Evolutionary conservation across 2,888 invertebrate genomes (phyloP).

Genomic region (Argyresthia goedartella): DNA sequence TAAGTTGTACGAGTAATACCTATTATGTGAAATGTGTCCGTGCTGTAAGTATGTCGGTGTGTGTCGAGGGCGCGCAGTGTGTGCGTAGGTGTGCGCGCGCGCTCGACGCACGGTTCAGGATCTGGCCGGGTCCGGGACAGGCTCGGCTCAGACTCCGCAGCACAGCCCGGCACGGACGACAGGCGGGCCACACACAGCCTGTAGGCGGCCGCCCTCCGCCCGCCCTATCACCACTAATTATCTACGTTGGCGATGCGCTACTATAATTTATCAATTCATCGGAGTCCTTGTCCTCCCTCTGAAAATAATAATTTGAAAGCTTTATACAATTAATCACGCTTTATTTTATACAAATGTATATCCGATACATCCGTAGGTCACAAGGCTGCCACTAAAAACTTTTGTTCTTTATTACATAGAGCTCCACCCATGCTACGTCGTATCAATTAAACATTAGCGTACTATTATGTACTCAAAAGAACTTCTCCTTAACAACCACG

Average conservation of each 20-base stretch:
- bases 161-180: not conserved
- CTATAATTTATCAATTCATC: constrained; percentile 40
- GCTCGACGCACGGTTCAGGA: constrained; percentile 21
- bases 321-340: constrained; percentile 44
- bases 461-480: too few species aligned
- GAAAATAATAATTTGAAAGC: constrained; percentile 44
- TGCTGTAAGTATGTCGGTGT: constrained; percentile 14
- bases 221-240: constrained; percentile 12
- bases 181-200: not conserved
- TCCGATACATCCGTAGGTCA: constrained; percentile 15
- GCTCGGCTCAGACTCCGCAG: too few species aligned
- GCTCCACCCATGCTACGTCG: too few species aligned
- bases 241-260: constrained; percentile 19
- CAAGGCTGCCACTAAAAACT: not conserved
- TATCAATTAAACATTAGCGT: too few species aligned
- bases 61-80: constrained; percentile 41
- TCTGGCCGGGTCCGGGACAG: not conserved
- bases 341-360: constrained; percentile 27
- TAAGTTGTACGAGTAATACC: constrained; percentile 11
- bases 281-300: constrained; percentile 32
- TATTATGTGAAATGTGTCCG: constrained; percentile 1
- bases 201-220: constrained; percentile 9
- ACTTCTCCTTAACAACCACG: too few species aligned
- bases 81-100: constrained; percentile 50
- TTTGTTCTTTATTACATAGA: too few species aligned